A percentile compares a stretch with the other conserved stretches of the same genome.
Evolutionary conservation across 2,113 vertebrate genomes (phyloP).

Genomic region (Asarcornis scutulata): DNA sequence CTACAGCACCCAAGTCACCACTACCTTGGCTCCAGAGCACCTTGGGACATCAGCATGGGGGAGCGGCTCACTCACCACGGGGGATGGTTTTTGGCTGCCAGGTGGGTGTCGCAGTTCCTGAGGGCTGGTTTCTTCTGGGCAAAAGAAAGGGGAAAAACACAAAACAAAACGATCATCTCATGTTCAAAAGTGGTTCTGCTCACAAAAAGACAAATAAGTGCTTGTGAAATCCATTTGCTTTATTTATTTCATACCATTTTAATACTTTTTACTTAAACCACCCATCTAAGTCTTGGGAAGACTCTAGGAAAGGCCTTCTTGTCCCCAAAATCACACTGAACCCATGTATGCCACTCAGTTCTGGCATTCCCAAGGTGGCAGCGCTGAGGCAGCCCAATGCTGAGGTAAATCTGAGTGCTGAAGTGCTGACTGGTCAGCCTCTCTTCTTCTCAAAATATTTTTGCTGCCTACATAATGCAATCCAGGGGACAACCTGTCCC

Average conservation of each 20-base stretch:
- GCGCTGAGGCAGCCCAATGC: background rate
- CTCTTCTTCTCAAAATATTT: background rate
- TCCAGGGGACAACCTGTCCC: background rate
- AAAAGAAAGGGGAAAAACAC: constrained; percentile 37
- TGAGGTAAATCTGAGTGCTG: background rate
- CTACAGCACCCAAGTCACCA: background rate
- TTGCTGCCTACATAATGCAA: background rate
- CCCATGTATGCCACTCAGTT: background rate
- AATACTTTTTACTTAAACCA: background rate
- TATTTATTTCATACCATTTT: background rate
- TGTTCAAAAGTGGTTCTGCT: background rate
- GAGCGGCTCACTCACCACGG: constrained; percentile 71
- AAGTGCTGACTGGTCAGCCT: background rate
- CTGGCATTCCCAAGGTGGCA: background rate
- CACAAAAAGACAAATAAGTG: background rate
- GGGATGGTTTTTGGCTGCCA: constrained; percentile 69
- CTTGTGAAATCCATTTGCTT: background rate
- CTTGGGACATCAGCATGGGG: background rate
- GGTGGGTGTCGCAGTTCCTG: constrained; percentile 75
- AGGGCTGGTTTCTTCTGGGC: constrained; percentile 72
- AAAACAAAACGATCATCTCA: constrained; percentile 22
- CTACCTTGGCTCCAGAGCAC: constrained; percentile 52
- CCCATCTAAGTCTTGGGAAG: background rate
- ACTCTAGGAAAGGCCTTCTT: background rate
- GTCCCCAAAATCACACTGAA: background rate